Evolutionary conservation across 1,140 invertebrate species (phyloP), one percentile per base, ranked within the genome.

Genomic region (Stegodyphus mimosarum): DNA sequence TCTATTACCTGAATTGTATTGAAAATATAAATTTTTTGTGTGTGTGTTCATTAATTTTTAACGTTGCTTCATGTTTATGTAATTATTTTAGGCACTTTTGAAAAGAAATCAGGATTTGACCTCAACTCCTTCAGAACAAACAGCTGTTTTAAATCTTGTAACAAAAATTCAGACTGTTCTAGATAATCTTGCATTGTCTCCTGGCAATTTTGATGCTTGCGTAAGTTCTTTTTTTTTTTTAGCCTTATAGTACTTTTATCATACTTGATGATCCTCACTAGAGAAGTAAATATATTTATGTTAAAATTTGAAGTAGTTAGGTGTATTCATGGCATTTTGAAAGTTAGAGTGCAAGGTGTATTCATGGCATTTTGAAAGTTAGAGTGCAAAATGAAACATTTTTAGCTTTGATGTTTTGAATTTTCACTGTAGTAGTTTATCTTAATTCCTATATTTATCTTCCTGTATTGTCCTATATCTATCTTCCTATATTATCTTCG

Each of bases 131-230:
- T 93, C 94, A 75, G 97, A 99, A 89, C 96, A 98, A 91, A 94
- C 96, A 4, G 94, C 96, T 0, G 95, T 99, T 75, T 93, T 97
- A 33, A 97, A 96, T 91, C 92, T 99, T 7, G 96, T 99, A 60
- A 97, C 96, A 11, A 98, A 98, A 90, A 93, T 99, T 50, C 96
- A 98, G 90, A 94, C 93, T 60, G 96, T 98, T 63, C 91, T 99
- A 64, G 97, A 99, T 90, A 98, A 96, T 90, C 91, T 99, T 17
- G 96, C 98, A 72, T 94, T 99, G 0, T 95, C 96, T 13, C 97
- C 98, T 0, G 96, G 95, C 11, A 94, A 94, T 88, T 98, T 99
- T 91, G 97, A 98, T 90, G 96, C 97, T 87, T 98, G 97, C 91
- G 97, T 99, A 93, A 94, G 96, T 95, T 64, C 9, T 60, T 10